Conservation (phyloP, 2,888 invertebrate species). For the Sussaba pulchella region DNA sequence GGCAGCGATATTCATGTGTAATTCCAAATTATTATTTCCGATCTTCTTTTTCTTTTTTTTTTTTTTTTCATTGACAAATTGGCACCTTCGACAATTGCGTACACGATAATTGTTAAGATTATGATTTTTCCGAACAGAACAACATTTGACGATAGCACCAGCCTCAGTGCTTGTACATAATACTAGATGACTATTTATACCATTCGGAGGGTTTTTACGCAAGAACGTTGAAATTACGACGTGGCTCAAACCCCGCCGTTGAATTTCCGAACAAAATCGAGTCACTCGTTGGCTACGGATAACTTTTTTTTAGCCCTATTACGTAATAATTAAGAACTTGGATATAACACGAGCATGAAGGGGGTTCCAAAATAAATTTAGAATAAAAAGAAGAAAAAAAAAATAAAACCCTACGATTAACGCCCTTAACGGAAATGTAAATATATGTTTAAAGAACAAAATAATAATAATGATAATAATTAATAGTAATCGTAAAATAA, state of each 20-base stretch:
- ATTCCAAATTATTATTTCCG: neutral
- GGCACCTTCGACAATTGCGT: conserved; percentile 15
- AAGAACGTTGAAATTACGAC: neutral
- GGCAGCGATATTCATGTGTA: conserved; percentile 24
- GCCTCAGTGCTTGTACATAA: conserved; percentile 29
- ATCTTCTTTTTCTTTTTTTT: neutral
- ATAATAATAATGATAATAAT: conserved; percentile 19
- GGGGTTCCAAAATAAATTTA: conserved; percentile 40
- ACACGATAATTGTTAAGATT: neutral
- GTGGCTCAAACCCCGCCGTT: neutral
- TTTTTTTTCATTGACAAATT: conserved; percentile 3
- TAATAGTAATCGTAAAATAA: conserved; percentile 49
- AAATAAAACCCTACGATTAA: conserved; percentile 55
- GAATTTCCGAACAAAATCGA: neutral
- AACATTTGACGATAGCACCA: conserved; percentile 7
- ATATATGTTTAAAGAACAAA: conserved; percentile 53
- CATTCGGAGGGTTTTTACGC: conserved; percentile 27
- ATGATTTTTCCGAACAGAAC: neutral
- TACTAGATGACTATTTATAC: conserved; percentile 45
- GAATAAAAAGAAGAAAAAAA: neutral
- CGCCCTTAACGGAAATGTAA: conserved; percentile 62
- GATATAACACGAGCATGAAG: conserved; percentile 34
- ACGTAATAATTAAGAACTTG: conserved; percentile 22
- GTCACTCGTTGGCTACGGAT: neutral
- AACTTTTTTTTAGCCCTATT: conserved; percentile 23